Evolutionary conservation across 2,113 vertebrate species (phyloP).

Genomic region (Marmota flaviventris): DNA sequence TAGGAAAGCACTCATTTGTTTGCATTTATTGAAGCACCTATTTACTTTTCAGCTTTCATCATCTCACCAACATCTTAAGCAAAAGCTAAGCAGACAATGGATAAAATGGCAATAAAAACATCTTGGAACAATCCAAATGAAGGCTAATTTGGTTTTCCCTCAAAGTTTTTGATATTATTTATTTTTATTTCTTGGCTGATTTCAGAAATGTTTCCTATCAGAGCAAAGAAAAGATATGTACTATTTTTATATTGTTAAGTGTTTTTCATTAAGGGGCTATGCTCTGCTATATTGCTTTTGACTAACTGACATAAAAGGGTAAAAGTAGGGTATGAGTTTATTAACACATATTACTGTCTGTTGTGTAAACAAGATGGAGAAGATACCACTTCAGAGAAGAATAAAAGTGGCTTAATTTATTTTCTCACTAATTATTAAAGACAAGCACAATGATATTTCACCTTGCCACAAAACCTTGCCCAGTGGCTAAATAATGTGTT

Average conservation of each 20-base stretch:
- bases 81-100: conserved; percentile 68
- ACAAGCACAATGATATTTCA: neutral
- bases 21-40: conserved; percentile 87
- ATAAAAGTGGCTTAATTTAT: neutral
- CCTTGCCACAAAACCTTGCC: neutral
- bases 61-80: conserved; percentile 84
- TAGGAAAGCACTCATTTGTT: conserved; percentile 88
- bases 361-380: neutral
- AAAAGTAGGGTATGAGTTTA: neutral
- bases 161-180: conserved; percentile 59
- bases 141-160: conserved; percentile 60
- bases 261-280: neutral
- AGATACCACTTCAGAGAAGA: neutral
- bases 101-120: conserved; percentile 80
- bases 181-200: conserved; percentile 16
- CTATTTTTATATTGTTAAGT: neutral
- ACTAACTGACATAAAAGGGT: neutral
- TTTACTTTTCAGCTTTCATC: conserved; percentile 86
- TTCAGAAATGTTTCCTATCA: conserved; percentile 18
- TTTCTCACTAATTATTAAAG: conserved; percentile 24
- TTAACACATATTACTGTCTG: neutral
- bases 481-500: neutral
- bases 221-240: neutral
- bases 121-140: conserved; percentile 65
- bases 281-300: neutral